phyloP scores from a whole-genome alignment of 2,797 vertebrate species.

The Acrossocheilus fasciatus region DNA sequence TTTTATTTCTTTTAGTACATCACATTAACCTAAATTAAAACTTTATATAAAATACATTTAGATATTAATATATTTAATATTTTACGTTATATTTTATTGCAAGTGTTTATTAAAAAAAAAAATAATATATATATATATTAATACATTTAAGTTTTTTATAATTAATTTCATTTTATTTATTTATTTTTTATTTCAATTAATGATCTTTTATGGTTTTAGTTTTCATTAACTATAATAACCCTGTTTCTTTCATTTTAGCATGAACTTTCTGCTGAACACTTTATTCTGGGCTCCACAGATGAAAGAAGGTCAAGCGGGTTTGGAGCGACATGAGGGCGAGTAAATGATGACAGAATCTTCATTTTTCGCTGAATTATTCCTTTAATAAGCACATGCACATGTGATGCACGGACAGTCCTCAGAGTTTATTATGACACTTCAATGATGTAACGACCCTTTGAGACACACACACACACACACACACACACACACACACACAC shows the following conservation, averaged over 20 bases:
- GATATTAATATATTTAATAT: too few relatives aligned
- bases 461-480: neutral
- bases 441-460: neutral
- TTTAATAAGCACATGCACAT: slow-evolving; percentile 5
- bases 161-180: too few relatives aligned
- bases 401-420: neutral
- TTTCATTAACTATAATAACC: neutral
- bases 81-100: too few relatives aligned
- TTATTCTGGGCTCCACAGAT: neutral
- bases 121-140: too few relatives aligned
- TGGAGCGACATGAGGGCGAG: neutral
- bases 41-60: too few relatives aligned
- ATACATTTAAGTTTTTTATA: too few relatives aligned
- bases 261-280: neutral
- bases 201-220: too few relatives aligned
- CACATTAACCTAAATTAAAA: too few relatives aligned
- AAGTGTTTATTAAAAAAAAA: neutral
- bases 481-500: neutral
- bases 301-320: neutral
- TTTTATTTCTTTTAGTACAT: too few relatives aligned
- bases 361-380: slow-evolving; percentile 7
- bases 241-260: neutral
- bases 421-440: neutral
- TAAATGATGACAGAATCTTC: neutral
- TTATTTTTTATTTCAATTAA: neutral